Percentiles rank a stretch among this genome's conserved stretches.
These are phyloP conservation scores for Heliangelus exortis DNA, from an alignment of 2,797 vertebrate genomes.

Conservation along the genomic window DNA sequence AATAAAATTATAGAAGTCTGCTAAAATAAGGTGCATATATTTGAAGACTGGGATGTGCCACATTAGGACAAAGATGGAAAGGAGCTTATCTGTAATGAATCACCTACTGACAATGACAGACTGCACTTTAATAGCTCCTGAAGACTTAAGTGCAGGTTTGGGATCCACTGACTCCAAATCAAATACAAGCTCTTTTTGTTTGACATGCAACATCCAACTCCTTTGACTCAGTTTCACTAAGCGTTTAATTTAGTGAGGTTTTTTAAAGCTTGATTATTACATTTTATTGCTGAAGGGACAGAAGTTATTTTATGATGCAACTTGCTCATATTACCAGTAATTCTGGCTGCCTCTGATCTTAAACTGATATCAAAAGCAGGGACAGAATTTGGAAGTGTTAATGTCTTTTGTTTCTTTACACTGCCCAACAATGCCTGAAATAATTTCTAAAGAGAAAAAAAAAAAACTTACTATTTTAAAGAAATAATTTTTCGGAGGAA, in stretches of 20 bases:
- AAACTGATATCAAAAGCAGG: neutral
- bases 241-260: neutral
- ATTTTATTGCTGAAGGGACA: neutral
- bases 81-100: conserved; percentile 14
- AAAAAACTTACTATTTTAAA: neutral
- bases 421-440: neutral
- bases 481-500: neutral
- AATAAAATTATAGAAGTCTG: neutral
- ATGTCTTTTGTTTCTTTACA: neutral
- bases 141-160: neutral
- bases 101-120: neutral
- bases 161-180: neutral
- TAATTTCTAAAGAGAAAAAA: neutral
- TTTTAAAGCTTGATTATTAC: neutral
- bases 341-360: neutral
- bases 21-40: neutral
- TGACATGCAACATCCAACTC: neutral
- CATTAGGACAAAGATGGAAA: neutral
- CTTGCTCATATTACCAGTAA: neutral
- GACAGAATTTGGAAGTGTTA: neutral
- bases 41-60: conserved; percentile 3
- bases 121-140: neutral
- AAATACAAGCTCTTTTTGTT: neutral
- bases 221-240: neutral
- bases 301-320: neutral